Percentiles rank a stretch among this genome's conserved stretches.
phyloP scores from a whole-genome alignment of 2,113 vertebrate species.

The Charadrius vociferus region DNA sequence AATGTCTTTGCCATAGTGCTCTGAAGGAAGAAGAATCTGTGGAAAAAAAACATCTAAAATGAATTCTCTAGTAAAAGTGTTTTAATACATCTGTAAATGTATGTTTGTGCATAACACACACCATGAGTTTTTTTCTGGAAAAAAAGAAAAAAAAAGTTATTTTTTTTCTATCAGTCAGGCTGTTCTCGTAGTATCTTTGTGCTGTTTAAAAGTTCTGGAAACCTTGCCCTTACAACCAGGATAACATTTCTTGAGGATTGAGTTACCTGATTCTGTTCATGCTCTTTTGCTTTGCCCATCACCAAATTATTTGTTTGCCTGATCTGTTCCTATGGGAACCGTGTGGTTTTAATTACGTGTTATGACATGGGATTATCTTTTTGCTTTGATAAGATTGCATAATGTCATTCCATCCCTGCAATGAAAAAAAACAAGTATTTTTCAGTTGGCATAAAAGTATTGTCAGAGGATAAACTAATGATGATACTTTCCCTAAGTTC shows the following conservation, averaged over 20 bases:
- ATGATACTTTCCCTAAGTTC: not conserved
- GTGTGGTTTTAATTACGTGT: slow-evolving; percentile 38
- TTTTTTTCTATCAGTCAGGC: not conserved
- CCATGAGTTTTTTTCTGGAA: not conserved
- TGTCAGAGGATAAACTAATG: not conserved
- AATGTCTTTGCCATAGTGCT: not conserved
- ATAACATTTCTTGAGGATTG: not conserved
- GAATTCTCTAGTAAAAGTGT: not conserved
- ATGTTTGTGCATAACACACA: not conserved
- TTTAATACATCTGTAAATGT: not conserved
- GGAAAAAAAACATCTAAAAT: not conserved
- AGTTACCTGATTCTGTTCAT: not conserved
- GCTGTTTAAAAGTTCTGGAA: not conserved
- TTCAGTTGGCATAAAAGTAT: slow-evolving; percentile 16
- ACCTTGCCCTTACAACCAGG: not conserved
- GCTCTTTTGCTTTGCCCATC: not conserved
- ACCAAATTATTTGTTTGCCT: slow-evolving; percentile 17
- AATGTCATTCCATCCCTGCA: slow-evolving; percentile 2
- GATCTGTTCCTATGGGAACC: slow-evolving; percentile 44
- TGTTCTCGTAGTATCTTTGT: not conserved
- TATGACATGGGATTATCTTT: not conserved
- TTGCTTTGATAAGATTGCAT: slow-evolving; percentile 33
- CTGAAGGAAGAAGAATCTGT: not conserved
- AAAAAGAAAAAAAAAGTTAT: not conserved
- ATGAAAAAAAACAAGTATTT: not conserved